These are phyloP conservation scores for Lepas anatifera DNA, from an alignment of 2,888 invertebrate species.

Conservation along the genomic window DNA sequence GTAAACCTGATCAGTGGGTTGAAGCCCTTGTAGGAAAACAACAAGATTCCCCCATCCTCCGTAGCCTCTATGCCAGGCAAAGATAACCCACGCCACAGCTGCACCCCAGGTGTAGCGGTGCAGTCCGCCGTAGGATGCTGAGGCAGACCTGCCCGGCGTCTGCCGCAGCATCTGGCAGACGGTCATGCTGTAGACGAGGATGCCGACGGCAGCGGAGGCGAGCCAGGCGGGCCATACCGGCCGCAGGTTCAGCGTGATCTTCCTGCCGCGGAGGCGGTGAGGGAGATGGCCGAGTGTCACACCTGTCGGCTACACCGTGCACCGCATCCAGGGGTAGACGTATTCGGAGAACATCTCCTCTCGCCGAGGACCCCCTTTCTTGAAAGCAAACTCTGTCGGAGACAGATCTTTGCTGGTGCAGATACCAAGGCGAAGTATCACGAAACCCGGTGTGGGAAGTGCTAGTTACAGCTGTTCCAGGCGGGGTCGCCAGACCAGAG, in stretches of 20 bases:
- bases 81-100: constrained; percentile 57
- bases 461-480: too few relatives aligned
- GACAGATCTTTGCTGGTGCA: constrained; percentile 8
- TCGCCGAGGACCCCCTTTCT: too few relatives aligned
- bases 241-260: constrained; percentile 11
- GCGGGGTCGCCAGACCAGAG: too few relatives aligned
- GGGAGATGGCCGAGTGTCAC: constrained; percentile 14
- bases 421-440: neutral
- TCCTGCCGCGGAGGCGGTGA: neutral
- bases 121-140: constrained; percentile 50
- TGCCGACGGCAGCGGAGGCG: constrained; percentile 49
- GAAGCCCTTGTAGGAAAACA: constrained; percentile 49
- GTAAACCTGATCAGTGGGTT: constrained; percentile 54
- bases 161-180: constrained; percentile 38
- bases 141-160: constrained; percentile 37
- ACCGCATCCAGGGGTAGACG: constrained; percentile 14
- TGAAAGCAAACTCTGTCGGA: neutral
- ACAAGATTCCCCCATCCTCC: constrained; percentile 45
- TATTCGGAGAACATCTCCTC: neutral
- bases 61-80: constrained; percentile 55
- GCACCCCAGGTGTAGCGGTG: constrained; percentile 56
- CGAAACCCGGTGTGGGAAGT: neutral
- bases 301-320: constrained; percentile 15
- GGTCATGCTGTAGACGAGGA: constrained; percentile 59
- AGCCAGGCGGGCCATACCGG: constrained; percentile 47